Conservation (phyloP, 2,888 invertebrate genomes). For the Sphecodes monilicornis region DNA sequence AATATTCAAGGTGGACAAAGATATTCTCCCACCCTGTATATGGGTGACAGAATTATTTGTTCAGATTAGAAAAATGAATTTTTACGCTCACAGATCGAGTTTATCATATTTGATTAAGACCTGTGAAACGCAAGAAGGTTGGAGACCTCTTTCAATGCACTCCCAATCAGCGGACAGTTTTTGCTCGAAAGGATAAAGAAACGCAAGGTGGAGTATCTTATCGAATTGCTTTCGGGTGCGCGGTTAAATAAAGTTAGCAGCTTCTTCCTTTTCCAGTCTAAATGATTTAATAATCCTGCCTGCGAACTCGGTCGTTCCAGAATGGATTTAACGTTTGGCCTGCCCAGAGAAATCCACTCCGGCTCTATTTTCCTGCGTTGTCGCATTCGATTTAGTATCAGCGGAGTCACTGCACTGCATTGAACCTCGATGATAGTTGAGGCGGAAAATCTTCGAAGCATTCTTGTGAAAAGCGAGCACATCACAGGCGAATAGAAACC, state of each 20-base stretch:
- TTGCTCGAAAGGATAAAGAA: neutral
- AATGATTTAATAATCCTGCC: constrained; percentile 57
- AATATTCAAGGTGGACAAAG: no score
- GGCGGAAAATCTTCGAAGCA: constrained; percentile 40
- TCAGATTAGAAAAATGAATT: no score
- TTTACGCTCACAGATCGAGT: no score
- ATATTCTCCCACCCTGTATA: no score
- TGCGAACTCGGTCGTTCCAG: constrained; percentile 23
- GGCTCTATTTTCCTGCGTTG: constrained; percentile 13
- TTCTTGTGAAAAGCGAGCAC: constrained; percentile 44
- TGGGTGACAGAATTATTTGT: no score
- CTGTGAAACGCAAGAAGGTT: no score
- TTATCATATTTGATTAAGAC: no score
- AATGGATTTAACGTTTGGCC: constrained; percentile 45
- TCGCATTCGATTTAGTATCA: constrained; percentile 47
- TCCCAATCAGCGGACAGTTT: neutral
- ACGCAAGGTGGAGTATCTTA: neutral
- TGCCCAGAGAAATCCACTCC: constrained; percentile 27
- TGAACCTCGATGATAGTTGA: constrained; percentile 40
- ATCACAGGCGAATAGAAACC: constrained; percentile 9
- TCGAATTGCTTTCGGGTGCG: neutral
- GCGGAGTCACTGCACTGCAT: constrained; percentile 31
- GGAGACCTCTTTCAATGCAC: neutral
- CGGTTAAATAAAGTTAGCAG: constrained; percentile 46
- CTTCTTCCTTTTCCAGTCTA: constrained; percentile 15